Evolutionary conservation across 2,797 vertebrate species (phyloP).

Genomic region (Diceros bicornis): DNA sequence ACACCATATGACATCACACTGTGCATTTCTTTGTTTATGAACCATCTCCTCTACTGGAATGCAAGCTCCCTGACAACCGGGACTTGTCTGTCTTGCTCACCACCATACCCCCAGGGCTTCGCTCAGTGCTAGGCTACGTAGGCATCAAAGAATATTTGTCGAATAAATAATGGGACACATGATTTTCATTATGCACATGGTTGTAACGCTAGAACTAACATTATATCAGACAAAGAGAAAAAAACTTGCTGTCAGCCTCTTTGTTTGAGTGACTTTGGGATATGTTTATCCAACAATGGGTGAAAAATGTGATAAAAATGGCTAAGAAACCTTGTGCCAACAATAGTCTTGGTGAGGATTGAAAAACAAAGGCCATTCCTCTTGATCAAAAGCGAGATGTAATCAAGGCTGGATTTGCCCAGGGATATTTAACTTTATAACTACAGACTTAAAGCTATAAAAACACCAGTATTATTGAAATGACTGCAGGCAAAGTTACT

Average conservation of each 20-base stretch:
- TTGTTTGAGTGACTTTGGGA: slow-evolving; percentile 66
- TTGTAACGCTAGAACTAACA: slow-evolving; percentile 60
- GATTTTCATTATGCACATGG: slow-evolving; percentile 66
- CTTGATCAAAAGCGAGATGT: slow-evolving; percentile 77
- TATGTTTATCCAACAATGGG: slow-evolving; percentile 67
- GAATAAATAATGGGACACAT: background rate
- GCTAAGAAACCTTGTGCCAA: slow-evolving; percentile 34
- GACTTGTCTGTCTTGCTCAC: background rate
- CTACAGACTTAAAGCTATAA: slow-evolving; percentile 72
- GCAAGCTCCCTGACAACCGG: background rate
- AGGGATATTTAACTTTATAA: slow-evolving; percentile 71
- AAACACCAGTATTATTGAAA: slow-evolving; percentile 76
- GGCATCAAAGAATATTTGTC: slow-evolving; percentile 26
- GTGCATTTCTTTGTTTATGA: background rate
- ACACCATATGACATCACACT: background rate
- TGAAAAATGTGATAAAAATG: slow-evolving; percentile 71
- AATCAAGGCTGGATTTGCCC: slow-evolving; percentile 75
- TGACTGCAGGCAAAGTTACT: slow-evolving; percentile 68
- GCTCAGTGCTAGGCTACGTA: background rate
- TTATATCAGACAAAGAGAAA: slow-evolving; percentile 19
- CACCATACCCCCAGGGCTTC: background rate
- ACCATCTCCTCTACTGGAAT: background rate
- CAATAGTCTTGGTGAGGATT: slow-evolving; percentile 61
- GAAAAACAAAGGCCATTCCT: slow-evolving; percentile 76
- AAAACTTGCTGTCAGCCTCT: slow-evolving; percentile 42